Evolutionary conservation across 2,888 invertebrate species (phyloP).

Genomic region (Autographa pulchrina): DNA sequence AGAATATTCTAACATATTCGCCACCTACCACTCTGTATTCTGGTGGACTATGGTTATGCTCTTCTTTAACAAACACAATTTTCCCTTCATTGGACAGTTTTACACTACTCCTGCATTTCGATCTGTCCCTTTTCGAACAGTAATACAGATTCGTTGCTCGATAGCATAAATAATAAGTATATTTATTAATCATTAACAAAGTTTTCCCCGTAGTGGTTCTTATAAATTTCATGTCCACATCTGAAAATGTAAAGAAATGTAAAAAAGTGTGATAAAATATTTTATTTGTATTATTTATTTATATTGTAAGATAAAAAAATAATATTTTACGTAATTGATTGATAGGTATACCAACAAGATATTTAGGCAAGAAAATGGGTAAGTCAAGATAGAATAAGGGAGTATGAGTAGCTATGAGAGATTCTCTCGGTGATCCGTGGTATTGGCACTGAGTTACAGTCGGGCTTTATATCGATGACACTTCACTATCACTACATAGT

Average conservation of each 20-base stretch:
- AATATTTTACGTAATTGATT: too few relatives aligned
- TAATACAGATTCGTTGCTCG: neutral
- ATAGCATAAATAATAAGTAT: constrained; percentile 28
- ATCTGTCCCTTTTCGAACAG: neutral
- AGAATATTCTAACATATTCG: constrained; percentile 1
- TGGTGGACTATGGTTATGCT: constrained; percentile 43
- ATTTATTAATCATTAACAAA: constrained; percentile 52
- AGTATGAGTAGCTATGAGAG: too few relatives aligned
- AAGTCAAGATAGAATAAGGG: too few relatives aligned
- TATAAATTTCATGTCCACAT: constrained; percentile 19
- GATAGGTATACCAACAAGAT: too few relatives aligned
- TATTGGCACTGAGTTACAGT: too few relatives aligned
- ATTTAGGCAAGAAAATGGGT: too few relatives aligned
- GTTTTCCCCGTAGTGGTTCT: constrained; percentile 16
- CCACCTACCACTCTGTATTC: constrained; percentile 9
- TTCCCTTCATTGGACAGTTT: constrained; percentile 30
- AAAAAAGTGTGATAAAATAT: too few relatives aligned
- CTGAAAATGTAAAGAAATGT: neutral
- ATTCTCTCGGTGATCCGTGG: too few relatives aligned
- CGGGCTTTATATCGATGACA: too few relatives aligned
- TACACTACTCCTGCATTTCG: constrained; percentile 30
- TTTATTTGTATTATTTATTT: too few relatives aligned
- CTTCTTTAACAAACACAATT: constrained; percentile 25
- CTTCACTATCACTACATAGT: too few relatives aligned
- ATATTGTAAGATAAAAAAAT: too few relatives aligned